Base-by-base conservation (phyloP, 2,888 invertebrate species). In the Apodemia zela region DNA sequence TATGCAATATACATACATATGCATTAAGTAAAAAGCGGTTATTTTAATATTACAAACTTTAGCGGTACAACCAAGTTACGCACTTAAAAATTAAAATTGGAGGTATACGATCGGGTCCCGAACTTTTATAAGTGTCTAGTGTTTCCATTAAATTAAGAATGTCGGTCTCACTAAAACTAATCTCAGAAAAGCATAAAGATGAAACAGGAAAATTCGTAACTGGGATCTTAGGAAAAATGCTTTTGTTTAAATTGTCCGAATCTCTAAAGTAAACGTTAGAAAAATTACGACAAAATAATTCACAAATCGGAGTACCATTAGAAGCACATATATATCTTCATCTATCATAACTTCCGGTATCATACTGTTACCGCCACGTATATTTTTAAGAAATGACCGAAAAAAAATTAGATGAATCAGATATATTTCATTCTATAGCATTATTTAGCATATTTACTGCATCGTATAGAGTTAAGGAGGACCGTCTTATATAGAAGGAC, bases 81-180 rank as follows among this genome's bases (percentile, higher is more conserved):
- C 66, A 67, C 42, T 61, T 63, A 17, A 38, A n/a, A 10, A 59
- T 58, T 18, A 67, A 66, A n/a, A 65, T 57, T 54, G 59, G 51
- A 25, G 67, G 65, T 25, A 67, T 63, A 13, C 54, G 51, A 61
- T 67, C 65, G 10, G 65, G 57, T 11, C 65, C 64, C 3, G 63
- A 60, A 10, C 66, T 61, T 49, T 67, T 70, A 21, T 33, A 21
- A 35, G 13, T 38, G 25, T 62, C 18, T 38, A 62, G 11, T 18
- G 17, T 6, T 4, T 42, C n/a, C 25, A 57, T 15, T 8, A 25
- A 6, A 15, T 42, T 38, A 3, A 35, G n/a, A 25, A 60, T 45
- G 15, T 60, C 42, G 7, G 11, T 45, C 21, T 60, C n/a, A 60
- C 17, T 60, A 7, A 60, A 60, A 3, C 45, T 42, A 21, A 42